Evolutionary conservation across 2,797 vertebrate genomes (phyloP).

Genomic region (Myotis planiceps): DNA sequence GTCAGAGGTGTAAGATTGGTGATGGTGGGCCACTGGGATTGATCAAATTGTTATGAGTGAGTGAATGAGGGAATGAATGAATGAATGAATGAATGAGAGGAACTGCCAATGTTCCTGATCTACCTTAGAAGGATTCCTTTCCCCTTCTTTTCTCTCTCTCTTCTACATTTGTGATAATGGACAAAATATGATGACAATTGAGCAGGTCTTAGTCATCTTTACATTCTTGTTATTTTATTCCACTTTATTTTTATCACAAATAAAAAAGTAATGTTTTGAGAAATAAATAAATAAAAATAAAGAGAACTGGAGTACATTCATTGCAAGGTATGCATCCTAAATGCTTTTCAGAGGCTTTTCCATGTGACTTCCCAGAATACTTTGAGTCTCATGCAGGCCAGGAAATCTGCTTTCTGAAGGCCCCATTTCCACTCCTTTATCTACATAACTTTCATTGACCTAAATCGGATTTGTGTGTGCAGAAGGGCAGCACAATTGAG

Average conservation of each 20-base stretch:
- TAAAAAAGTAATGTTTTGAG: not conserved
- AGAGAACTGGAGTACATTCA: not conserved
- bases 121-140: not conserved
- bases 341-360: not conserved
- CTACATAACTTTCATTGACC: conserved; percentile 70
- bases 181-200: not conserved
- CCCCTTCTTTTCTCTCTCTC: not conserved
- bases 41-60: not conserved
- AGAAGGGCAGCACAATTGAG: conserved; percentile 57
- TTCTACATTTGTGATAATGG: not conserved
- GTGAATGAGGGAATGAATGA: not conserved
- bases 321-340: not conserved
- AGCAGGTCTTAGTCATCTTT: not conserved
- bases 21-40: not conserved
- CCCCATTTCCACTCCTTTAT: conserved; percentile 51
- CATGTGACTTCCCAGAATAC: conserved; percentile 29
- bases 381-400: not conserved
- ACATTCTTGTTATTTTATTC: not conserved
- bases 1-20: not conserved
- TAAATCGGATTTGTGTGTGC: conserved; percentile 63
- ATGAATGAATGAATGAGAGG: not conserved
- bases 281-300: conserved; percentile 24
- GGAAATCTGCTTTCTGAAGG: conserved; percentile 44
- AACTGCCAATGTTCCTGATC: not conserved
- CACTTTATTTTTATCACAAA: not conserved